Evolutionary conservation across 2,888 invertebrate species (phyloP).

Genomic region (Theretra japonica): DNA sequence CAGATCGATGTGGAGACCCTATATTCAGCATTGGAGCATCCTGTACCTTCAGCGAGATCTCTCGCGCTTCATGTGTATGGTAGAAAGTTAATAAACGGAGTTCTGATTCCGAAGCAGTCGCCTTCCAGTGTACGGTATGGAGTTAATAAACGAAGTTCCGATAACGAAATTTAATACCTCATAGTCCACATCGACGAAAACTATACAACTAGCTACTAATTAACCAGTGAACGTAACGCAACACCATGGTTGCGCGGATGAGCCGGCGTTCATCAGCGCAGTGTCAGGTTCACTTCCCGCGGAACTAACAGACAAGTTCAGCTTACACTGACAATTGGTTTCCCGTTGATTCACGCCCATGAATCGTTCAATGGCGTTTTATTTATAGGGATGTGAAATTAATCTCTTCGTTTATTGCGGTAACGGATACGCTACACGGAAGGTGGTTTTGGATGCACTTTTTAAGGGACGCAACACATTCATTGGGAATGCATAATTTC

Average conservation of each 20-base stretch:
- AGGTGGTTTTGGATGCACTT: no score
- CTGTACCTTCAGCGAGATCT: no score
- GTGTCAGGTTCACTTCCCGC: conserved; percentile 55
- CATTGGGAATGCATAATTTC: no score
- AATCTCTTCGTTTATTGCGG: background rate
- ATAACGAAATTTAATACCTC: background rate
- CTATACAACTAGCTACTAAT: background rate
- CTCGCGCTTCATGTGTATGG: no score
- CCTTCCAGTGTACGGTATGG: no score
- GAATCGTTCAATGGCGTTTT: background rate
- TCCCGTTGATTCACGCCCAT: background rate
- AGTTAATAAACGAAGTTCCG: no score
- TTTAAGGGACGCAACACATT: no score
- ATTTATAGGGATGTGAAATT: background rate
- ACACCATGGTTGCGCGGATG: background rate
- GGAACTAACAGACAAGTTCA: conserved; percentile 45
- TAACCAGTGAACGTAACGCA: background rate
- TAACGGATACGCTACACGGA: background rate
- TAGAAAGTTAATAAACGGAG: no score
- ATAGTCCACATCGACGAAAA: background rate
- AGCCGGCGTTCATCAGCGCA: background rate
- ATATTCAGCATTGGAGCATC: no score
- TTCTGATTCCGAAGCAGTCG: no score
- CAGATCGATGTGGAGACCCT: no score
- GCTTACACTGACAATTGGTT: conserved; percentile 9